Base-by-base conservation (phyloP, 2,888 invertebrate genomes). In the Himalopsyche tibetana region DNA sequence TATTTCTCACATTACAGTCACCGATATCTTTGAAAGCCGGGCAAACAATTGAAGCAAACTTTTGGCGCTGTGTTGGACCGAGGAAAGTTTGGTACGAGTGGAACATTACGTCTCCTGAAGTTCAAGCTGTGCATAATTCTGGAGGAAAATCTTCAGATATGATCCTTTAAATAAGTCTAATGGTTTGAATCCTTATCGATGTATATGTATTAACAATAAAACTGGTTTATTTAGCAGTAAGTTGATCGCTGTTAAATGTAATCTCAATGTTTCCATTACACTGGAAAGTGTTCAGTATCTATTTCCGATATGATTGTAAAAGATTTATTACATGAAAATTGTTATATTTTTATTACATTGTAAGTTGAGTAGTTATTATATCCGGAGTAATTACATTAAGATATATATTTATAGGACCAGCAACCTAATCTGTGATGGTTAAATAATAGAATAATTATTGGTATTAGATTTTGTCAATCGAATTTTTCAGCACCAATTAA, bases 51-150 rank as follows among this genome's bases (percentile, higher is more conserved):
- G 95, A 94, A 87, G 95, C 98, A 2, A 95, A 96, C 88, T 98
- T 99, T 90, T 99, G 99, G 98, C 94, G 99, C 51, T 94, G 96
- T 88, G 95, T 95, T 84, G 96, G 95, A 88, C 91, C 94, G 4
- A 95, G 96, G 88, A 96, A 96, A 90, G 98, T 99, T 12, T 99
- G 99, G 99, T 99, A 99, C 90, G 99, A 99, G 91, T 99, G 99
- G 99, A 95, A 96, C 89, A 93, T 88, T 36, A 87, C 88, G 5
- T 85, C 88, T 12, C 88, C 88, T 4, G 82, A 85, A 42, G 28
- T 88, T 12, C 84, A 85, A 55, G 42, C 80, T 19, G 74, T 87
- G 15, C 88, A 88, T 83, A 88, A 88, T 69, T 85, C 83, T 28
- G 83, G 80, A 12, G 88, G 88, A 8, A 87, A 80, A 55, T 88